Base-by-base conservation (phyloP, 2,113 vertebrate species). In the Actenoides hombroni region DNA sequence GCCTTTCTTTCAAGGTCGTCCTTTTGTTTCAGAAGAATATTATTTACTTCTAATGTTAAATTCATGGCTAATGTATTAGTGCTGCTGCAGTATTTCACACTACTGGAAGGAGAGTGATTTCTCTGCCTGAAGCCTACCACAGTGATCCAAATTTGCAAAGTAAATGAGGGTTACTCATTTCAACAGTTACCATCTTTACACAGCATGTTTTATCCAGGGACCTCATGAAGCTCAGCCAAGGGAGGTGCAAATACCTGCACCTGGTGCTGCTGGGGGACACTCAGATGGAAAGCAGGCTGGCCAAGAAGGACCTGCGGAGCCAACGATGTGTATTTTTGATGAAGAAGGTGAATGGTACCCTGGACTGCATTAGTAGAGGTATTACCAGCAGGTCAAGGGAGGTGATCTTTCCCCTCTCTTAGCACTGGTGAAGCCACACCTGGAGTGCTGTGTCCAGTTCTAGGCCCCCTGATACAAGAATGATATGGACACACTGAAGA, bases 311-410 rank as follows among this genome's bases (percentile, higher is more conserved):
- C 42, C 53, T 64, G 48, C 11, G 31, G 17, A 76, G 37, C 17
- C 1, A 1, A 28, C 11, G 13, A 3, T 2, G 5, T 54, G 21
- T 70, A 28, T 25, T 82, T 67, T 20, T 39, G 42, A 24, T 28
- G 33, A 92, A 44, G 57, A 20, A 9, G 16, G 21, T 0, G 0
- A 67, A 51, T 2, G 14, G 10, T 37, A 33, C n/a, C 21, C 21
- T 9, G 5, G n/a, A 19, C 56, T 93, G 37, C 21, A 10, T 63
- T n/a, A 59, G 60, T 13, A 78, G 16, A 33, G 10, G 6, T 48
- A 10, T 7, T 86, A 33, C 31, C 31, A 64, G 20, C 53, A 51
- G 37, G 17, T 59, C 0, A 5, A n/a, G 48, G 46, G 31, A 42
- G 2, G 6, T n/a, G n/a, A 42, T 68, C n/a, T 10, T 53, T 87